Conservation (phyloP, 2,888 invertebrate species). For the Epirrhoe tristata region DNA sequence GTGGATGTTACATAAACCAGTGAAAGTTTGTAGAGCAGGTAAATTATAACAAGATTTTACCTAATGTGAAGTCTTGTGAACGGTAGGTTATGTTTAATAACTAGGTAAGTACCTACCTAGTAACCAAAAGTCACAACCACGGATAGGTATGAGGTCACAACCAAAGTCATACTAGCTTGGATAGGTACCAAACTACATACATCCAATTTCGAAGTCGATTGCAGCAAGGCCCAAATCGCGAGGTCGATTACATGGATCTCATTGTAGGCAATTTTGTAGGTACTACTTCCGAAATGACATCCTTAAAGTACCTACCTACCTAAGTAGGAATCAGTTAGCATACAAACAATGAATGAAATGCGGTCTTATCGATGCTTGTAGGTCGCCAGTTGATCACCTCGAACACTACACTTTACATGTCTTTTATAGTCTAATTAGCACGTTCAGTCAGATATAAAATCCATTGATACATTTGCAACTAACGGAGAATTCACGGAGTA, state of each 20-base stretch:
- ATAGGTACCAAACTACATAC: too few species aligned
- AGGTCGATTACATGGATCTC: background rate
- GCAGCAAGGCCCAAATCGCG: background rate
- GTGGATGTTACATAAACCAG: slow-evolving; percentile 22
- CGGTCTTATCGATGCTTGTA: slow-evolving; percentile 52
- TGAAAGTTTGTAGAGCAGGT: slow-evolving; percentile 25
- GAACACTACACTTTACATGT: slow-evolving; percentile 54
- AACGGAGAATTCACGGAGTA: slow-evolving; percentile 5
- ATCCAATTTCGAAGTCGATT: background rate
- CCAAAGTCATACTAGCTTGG: too few species aligned
- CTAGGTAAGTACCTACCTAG: background rate
- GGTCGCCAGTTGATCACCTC: slow-evolving; percentile 66
- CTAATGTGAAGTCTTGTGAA: background rate
- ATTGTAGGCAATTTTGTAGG: background rate
- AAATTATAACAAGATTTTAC: background rate
- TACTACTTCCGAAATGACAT: slow-evolving; percentile 25
- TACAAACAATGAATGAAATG: slow-evolving; percentile 36
- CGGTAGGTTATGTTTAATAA: too few species aligned
- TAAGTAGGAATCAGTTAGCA: slow-evolving; percentile 23
- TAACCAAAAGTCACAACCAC: too few species aligned
- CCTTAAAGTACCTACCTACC: slow-evolving; percentile 17
- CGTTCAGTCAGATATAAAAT: slow-evolving; percentile 31
- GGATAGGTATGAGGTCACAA: too few species aligned
- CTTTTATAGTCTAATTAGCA: slow-evolving; percentile 63
- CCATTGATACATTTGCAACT: slow-evolving; percentile 6